Evolutionary conservation across 2,888 invertebrate species (phyloP), one percentile per base, ranked within the genome.

Genomic region (Brenthis hecate): DNA sequence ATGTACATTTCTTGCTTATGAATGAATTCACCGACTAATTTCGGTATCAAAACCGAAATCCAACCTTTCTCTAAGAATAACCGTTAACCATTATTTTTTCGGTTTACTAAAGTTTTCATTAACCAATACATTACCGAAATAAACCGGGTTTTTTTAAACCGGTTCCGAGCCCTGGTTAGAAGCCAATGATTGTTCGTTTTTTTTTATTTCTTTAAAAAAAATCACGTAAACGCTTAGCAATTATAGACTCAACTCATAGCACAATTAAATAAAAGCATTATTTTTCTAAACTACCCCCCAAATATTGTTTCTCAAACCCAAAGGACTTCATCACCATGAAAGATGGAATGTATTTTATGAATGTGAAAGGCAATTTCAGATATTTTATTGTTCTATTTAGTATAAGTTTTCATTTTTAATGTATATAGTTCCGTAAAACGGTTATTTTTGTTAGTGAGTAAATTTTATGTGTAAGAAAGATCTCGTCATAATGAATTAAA

Each of bases 201-300:
- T 6, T n/a, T 4, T 0, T 28, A 5, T 28, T 23, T 23, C 3
- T 28, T 28, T 28, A 4, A 28, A 60, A 60, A 43, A 47, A 1
- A 36, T 14, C 13, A 19, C 47, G 14, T 55, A 65, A 60, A 67
- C 56, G 56, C 67, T 62, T 62, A 68, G 43, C 60, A 47, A 16
- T 47, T 53, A 66, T 74, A 74, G 76, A 79, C 76, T 79, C 76
- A 79, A 79, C 69, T 64, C 75, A 76, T 73, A 80, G 84, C 82
- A 83, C 82, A 82, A 84, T 74, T 63, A 72, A 67, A 76, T 72
- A 67, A 67, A 54, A 73, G 74, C 65, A 73, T 76, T 78, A 78
- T 80, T 80, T 78, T 78, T 76, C 72, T 76, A 76, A 74, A 74
- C 71, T 67, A 75, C 72, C 75, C 72, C 61, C 47, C 28, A 28